Conservation (phyloP, 1,140 invertebrate species). For the Heliothis subflexa region DNA sequence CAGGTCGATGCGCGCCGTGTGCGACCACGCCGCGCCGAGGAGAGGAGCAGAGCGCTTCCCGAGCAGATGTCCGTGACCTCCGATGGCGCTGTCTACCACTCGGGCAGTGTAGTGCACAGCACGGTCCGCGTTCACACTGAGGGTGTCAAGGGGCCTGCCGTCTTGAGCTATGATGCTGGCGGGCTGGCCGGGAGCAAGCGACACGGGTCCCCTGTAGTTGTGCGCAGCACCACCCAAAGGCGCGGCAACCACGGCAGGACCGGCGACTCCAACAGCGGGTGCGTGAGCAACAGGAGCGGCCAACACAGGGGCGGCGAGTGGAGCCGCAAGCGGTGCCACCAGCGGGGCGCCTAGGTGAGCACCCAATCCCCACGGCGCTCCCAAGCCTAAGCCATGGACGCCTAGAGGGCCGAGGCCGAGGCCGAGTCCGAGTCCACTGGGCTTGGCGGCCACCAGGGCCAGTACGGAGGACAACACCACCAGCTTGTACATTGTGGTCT, state of each 20-base stretch:
- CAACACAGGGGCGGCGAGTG: constrained; percentile 48
- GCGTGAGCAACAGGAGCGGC: constrained; percentile 57
- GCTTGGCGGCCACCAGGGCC: constrained; percentile 69
- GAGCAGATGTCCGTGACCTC: constrained; percentile 60
- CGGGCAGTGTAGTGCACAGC: constrained; percentile 78
- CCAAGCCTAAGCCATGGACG: constrained; percentile 21
- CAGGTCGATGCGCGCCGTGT: constrained; percentile 46
- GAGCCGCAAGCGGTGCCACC: constrained; percentile 56
- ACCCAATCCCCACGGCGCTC: constrained; percentile 8
- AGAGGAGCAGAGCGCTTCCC: constrained; percentile 72
- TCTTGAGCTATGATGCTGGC: constrained; percentile 79
- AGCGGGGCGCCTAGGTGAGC: constrained; percentile 48
- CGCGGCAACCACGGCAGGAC: constrained; percentile 48
- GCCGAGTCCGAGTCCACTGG: constrained; percentile 52
- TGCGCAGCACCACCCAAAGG: constrained; percentile 58
- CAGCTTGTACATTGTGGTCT: constrained; percentile 87
- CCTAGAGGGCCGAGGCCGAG: constrained; percentile 47
- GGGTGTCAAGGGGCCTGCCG: constrained; percentile 80
- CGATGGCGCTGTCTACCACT: constrained; percentile 65
- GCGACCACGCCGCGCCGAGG: constrained; percentile 55
- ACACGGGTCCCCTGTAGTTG: constrained; percentile 76
- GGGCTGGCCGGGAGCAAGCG: constrained; percentile 76
- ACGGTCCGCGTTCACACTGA: constrained; percentile 82
- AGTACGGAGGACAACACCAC: constrained; percentile 87
- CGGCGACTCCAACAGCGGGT: constrained; percentile 52